phyloP scores from a whole-genome alignment of 2,888 invertebrate species.

The Scaptomyza tumidula region DNA sequence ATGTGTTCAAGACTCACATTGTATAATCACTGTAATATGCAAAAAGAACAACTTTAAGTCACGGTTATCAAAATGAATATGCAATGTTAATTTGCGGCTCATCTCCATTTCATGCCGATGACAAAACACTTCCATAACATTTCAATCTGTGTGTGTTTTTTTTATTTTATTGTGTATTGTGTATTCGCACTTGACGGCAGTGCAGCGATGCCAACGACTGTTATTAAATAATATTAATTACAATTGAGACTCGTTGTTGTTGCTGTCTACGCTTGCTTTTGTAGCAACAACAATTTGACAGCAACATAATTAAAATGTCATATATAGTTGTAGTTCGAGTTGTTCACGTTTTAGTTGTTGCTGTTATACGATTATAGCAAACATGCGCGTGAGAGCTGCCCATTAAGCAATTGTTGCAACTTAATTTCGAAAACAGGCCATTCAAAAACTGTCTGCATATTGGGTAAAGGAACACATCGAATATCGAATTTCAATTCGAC shows the following conservation, averaged over 20 bases:
- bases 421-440: constrained; percentile 16
- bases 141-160: constrained; percentile 48
- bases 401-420: constrained; percentile 66
- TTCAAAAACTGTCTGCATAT: constrained; percentile 28
- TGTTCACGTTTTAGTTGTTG: constrained; percentile 9
- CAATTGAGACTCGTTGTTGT: constrained; percentile 60
- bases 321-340: constrained; percentile 43
- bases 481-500: constrained; percentile 42
- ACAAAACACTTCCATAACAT: constrained; percentile 73
- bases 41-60: constrained; percentile 33
- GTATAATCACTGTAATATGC: constrained; percentile 23
- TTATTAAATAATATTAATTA: constrained; percentile 77
- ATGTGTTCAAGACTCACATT: constrained; percentile 6
- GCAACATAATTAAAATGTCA: constrained; percentile 80
- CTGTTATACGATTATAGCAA: constrained; percentile 23
- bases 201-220: constrained; percentile 62
- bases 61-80: constrained; percentile 30
- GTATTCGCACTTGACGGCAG: constrained; percentile 58
- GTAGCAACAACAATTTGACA: constrained; percentile 65
- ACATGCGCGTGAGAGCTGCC: constrained; percentile 57
- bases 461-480: constrained; percentile 1
- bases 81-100: constrained; percentile 39
- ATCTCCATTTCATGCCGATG: constrained; percentile 60
- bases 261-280: constrained; percentile 18
- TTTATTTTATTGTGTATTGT: constrained; percentile 21